Percentiles rank a stretch among this genome's conserved stretches.
phyloP scores from a whole-genome alignment of 2,797 vertebrate genomes.

The Onychomys arenicola region DNA sequence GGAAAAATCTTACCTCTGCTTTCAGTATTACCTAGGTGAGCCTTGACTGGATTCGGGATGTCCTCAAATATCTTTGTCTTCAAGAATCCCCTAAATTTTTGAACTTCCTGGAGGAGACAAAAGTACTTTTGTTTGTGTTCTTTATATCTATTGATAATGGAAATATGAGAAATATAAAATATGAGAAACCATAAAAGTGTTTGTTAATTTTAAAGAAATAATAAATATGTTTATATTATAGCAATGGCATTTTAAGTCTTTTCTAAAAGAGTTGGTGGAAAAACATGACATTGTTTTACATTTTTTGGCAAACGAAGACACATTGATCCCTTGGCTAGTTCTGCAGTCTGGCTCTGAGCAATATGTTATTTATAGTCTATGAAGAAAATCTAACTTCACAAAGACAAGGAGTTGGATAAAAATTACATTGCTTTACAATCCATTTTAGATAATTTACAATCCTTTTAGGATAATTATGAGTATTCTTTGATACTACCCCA shows the following conservation, averaged over 20 bases:
- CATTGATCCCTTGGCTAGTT: not conserved
- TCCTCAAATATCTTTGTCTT: not conserved
- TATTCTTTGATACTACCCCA: slow-evolving; percentile 46
- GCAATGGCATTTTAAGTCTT: slow-evolving; percentile 21
- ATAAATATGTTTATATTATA: not conserved
- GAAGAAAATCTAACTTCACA: slow-evolving; percentile 12
- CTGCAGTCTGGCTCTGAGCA: not conserved
- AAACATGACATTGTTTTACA: not conserved
- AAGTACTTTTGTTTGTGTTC: slow-evolving; percentile 12
- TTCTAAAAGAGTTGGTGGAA: not conserved
- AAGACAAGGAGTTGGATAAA: not conserved
- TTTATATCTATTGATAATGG: not conserved
- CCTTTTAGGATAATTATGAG: not conserved
- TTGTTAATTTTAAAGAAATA: slow-evolving; percentile 15
- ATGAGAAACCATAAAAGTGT: slow-evolving; percentile 7
- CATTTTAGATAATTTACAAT: slow-evolving; percentile 40
- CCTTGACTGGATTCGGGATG: not conserved
- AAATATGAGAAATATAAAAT: slow-evolving; percentile 14
- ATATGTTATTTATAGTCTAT: not conserved
- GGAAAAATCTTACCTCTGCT: not conserved
- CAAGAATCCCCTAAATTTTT: not conserved
- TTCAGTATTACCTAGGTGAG: not conserved
- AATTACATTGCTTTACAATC: not conserved
- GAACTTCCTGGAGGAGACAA: not conserved
- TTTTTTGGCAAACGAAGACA: not conserved